These are phyloP conservation scores for Dasyurus viverrinus DNA, from an alignment of 2,113 vertebrate species.

Conservation along the genomic window DNA sequence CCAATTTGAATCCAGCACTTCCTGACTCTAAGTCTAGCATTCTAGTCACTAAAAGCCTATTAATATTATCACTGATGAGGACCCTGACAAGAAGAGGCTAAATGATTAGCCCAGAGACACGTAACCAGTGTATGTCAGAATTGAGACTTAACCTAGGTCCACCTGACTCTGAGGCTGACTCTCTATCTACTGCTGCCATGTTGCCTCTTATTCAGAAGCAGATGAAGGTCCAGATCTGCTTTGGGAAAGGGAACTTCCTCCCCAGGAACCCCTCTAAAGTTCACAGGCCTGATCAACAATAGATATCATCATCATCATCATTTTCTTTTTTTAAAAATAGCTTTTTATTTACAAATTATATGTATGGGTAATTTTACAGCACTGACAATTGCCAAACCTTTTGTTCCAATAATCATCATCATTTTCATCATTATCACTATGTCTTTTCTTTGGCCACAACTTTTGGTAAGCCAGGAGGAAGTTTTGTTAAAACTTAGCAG, in stretches of 20 bases:
- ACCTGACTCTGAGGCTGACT: neutral
- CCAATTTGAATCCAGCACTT: neutral
- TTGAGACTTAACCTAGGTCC: neutral
- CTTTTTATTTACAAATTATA: no score
- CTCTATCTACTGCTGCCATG: neutral
- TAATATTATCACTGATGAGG: neutral
- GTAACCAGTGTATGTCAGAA: neutral
- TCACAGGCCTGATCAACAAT: neutral
- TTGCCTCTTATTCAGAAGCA: neutral
- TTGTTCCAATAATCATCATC: no score
- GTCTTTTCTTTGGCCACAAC: neutral
- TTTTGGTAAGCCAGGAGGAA: neutral
- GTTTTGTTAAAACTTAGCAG: neutral
- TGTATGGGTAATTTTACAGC: no score
- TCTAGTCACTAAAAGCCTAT: neutral
- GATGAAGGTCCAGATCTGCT: neutral
- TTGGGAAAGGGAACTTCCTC: neutral
- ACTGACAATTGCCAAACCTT: no score
- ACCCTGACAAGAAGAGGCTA: neutral
- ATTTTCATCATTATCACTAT: no score
- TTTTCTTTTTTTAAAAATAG: no score
- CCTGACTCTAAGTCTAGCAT: neutral
- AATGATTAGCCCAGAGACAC: neutral
- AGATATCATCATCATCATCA: no score
- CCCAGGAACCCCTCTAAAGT: neutral